Evolutionary conservation across 1,140 invertebrate species (phyloP), one percentile per base, ranked within the genome.

Genomic region (Achatina immaculata): DNA sequence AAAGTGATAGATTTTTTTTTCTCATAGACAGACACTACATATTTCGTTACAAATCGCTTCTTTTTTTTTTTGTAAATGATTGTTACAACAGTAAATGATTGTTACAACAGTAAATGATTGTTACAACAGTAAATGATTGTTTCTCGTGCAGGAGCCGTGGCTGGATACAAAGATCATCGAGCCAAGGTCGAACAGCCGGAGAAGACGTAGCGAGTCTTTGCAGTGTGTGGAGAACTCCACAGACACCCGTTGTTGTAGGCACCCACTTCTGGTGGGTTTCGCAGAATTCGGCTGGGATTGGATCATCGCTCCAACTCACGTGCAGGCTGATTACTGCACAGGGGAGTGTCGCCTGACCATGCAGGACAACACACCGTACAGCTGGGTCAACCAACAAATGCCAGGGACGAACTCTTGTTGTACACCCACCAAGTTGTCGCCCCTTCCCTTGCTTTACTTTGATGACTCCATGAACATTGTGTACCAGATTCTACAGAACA

Each of bases 361-460:
- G 68, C 83, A 85, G 72, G 83, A 86, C 94, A 89, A 96, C 95
- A 89, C 96, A 96, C 91, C 95, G 96, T 92, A 95, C 95, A 66
- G 96, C 83, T 96, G 97, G 89, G 95, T 97, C 89, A 95, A 95
- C 86, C 93, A 96, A 55, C 95, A 96, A 89, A 92, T 93, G 65
- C 87, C 78, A 80, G 34, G 66, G 2, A 95, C 95, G 91, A 94
- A 95, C 40, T 66, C 81, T 16, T 98, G 97, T 91, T 99, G 97
- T 91, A 96, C 96, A n/a, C 96, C 97, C 19, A 93, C 96, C 62
- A 96, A 96, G 91, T 96, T 98, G 91, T 96, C 95, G 40, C 94
- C 96, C 86, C 95, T 98, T 94, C 96, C 96, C 73, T 93, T 99
- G 85, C 96, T 98, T 85, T 98, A 99, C 92, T 97, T 97, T 92